These are phyloP conservation scores for Acipenser transmontanus DNA, from an alignment of 2,797 vertebrate species.

Conservation along the genomic window DNA sequence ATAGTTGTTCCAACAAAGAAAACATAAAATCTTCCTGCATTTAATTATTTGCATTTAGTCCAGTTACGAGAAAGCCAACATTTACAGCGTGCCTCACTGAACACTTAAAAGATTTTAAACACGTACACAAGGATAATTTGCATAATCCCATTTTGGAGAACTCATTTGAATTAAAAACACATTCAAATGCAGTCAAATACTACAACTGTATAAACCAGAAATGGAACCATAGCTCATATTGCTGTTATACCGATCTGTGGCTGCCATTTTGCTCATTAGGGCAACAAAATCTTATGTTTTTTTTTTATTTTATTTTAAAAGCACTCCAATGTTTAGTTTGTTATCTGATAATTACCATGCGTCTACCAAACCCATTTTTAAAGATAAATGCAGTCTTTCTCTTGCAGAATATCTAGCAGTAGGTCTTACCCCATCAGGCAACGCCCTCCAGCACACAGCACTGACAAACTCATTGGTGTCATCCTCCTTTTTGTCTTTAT, in stretches of 20 bases:
- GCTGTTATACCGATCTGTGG: too few relatives aligned
- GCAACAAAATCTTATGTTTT: too few relatives aligned
- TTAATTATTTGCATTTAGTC: not conserved
- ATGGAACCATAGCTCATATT: not conserved
- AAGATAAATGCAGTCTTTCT: not conserved
- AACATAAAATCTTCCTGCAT: not conserved
- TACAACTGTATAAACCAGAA: slow-evolving; percentile 2
- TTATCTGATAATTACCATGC: too few relatives aligned
- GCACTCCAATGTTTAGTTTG: too few relatives aligned
- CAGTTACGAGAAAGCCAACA: not conserved
- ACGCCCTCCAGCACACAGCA: slow-evolving; percentile 94
- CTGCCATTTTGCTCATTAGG: too few relatives aligned
- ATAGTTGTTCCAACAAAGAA: not conserved
- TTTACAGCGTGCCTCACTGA: not conserved
- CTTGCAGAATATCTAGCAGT: not conserved
- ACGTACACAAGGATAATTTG: slow-evolving; percentile 1
- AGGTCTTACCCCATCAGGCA: slow-evolving; percentile 87
- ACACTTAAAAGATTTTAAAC: not conserved
- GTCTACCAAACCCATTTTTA: too few relatives aligned
- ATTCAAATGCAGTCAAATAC: slow-evolving; percentile 4
- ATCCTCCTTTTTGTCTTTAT: slow-evolving; percentile 97
- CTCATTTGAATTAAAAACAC: slow-evolving; percentile 5
- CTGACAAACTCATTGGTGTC: slow-evolving; percentile 98
- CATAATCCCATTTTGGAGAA: slow-evolving; percentile 6
- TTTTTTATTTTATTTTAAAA: too few relatives aligned